Conservation (phyloP, 2,113 vertebrate species). For the Gallinago paraguaiae region DNA sequence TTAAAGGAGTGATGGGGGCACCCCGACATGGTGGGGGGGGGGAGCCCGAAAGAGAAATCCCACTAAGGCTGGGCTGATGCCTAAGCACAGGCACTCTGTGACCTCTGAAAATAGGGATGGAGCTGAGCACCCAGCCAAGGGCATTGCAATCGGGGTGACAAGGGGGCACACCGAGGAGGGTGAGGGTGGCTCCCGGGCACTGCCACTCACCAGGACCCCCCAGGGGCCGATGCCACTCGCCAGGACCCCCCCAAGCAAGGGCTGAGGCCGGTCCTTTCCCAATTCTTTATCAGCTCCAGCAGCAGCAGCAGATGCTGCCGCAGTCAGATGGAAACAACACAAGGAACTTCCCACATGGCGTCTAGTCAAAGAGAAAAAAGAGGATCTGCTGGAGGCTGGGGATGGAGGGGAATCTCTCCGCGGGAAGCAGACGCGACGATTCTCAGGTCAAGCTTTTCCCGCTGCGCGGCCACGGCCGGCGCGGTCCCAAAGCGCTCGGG, state of each 20-base stretch:
- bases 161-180: fast-evolving
- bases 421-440: background rate
- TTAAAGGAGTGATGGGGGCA: background rate
- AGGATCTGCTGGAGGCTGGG: background rate
- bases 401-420: background rate
- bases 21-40: fast-evolving
- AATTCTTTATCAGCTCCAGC: background rate
- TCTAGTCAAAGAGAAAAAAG: slow-evolving; percentile 17
- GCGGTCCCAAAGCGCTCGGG: fast-evolving
- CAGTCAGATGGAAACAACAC: slow-evolving; percentile 57
- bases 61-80: fast-evolving
- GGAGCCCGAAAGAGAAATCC: background rate
- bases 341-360: slow-evolving; percentile 51
- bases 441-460: background rate
- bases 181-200: fast-evolving
- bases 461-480: fast-evolving
- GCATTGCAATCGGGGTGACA: background rate
- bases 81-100: background rate
- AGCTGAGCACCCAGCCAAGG: fast-evolving
- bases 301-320: slow-evolving; percentile 53
- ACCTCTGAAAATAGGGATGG: background rate
- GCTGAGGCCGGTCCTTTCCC: background rate
- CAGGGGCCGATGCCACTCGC: background rate
- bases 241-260: too few relatives aligned
- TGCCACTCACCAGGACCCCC: background rate